Base-by-base conservation (phyloP, 2,113 vertebrate species). In the Entosphenus tridentatus region DNA sequence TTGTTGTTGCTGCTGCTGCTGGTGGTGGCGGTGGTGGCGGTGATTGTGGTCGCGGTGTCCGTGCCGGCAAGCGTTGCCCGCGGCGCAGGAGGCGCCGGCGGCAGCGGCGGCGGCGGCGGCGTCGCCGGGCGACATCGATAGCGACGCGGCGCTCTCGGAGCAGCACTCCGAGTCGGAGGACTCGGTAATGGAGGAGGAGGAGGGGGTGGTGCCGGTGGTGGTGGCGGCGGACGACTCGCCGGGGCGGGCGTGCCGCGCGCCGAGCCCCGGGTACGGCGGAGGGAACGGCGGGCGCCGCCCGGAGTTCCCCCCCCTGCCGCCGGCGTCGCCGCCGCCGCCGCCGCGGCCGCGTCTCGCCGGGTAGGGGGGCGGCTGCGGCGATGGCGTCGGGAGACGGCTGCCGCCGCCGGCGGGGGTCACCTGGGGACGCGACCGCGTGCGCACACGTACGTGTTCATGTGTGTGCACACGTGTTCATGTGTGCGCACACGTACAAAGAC, bases 31-130 rank as follows among this genome's bases (percentile, higher is more conserved):
- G 86, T 86, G 70, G 86, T 86, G 73, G 77, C 82, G 70, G 83
- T 83, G 72, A 83, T 82, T 74, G 83, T 84, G 80, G 82, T 84
- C 11, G 87, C 82, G 74, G 88, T 85, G 71, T 87, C 78, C 17
- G 89, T 78, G 72, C 86, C 83, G 71, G 79, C 82, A 70, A 83
- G 83, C 0, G 81, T 81, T 58, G 74, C 12, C 1, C 80, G 76
- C 1, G 82, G 76, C 57, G 81, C 73, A 2, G 78, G 76, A 74
- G 82, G 72, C 75, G 72, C 80, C 82, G 58, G 79, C 80, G 75
- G 80, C 79, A 69, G 79, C 80, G 68, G 77, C 82, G 58, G 79
- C 80, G 75, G 80, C 79, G 70, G 79, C 80, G 68, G 77, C 79
- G 17, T 77, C 79, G 55, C 81, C 79, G 70, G 84, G 77, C 14